Base-by-base conservation (phyloP, 2,113 vertebrate genomes). In the Cettia cetti region DNA sequence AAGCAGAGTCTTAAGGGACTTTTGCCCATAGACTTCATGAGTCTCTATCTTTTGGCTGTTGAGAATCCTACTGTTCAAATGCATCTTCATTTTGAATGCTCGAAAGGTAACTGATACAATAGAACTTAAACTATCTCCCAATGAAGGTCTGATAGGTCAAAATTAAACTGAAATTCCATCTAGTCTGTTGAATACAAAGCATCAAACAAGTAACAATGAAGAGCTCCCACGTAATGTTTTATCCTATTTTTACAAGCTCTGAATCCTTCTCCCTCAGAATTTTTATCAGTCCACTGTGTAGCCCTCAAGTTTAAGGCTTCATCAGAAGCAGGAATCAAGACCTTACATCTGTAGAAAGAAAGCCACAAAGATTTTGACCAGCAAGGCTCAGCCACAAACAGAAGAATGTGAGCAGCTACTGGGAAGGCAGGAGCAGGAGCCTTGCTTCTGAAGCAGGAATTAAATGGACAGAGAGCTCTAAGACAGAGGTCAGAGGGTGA, bases 91-190 rank as follows among this genome's bases (percentile, higher is more conserved):
- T 94, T 68, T 57, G 31, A 92, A 94, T 72, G 56, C 53, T 89
- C 6, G 6, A 77, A 89, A 90, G 74, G 60, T 56, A 95, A 87
- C 70, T 22, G n/a, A 84, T 87, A 91, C 17, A 91, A 91, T 9
- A 84, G 71, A 92, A 89, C n/a, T 61, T 45, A 88, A 88, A 90
- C 80, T 45, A 80, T 82, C 86, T 82, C 77, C 60, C 80, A 90
- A 28, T 37, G 54, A 81, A 91, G 49, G 56, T 49, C 65, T 45
- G 61, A 72, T 53, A 84, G 61, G 84, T 87, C 65, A 92, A 94
- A 95, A 92, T 91, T 79, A 95, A 89, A 70, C 66, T 76, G 54
- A 91, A 89, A 72, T 87, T 80, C 68, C 66, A 91, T 42, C 61
- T 69, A 31, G 35, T 61, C 65, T 90, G 27, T 8, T 72, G 39